Percentiles rank a stretch among this genome's conserved stretches.
Conservation (phyloP, 2,888 invertebrate genomes). For the Trichacis sp. region DNA sequence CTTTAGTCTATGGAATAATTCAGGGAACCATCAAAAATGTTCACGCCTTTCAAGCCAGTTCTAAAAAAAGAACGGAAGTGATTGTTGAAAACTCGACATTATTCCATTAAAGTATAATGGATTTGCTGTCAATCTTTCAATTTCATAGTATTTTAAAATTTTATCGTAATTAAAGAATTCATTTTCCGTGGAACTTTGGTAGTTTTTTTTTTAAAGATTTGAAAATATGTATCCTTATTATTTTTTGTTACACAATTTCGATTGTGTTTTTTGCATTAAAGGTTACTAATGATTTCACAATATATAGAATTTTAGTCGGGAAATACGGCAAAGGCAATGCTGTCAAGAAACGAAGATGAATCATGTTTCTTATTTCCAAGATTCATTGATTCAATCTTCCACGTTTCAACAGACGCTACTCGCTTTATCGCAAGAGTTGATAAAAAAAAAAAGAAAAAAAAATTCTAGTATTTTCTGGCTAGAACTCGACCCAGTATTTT, state of each 20-base stretch:
- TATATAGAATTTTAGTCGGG: background rate
- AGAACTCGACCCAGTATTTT: slow-evolving; percentile 21
- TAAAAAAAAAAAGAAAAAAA: slow-evolving; percentile 10
- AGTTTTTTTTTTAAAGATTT: no score
- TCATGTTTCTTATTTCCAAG: background rate
- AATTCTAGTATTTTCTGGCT: slow-evolving; percentile 14
- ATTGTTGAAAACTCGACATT: no score
- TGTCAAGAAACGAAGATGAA: background rate
- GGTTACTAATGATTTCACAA: background rate
- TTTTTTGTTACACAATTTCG: background rate
- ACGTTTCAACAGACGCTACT: slow-evolving; percentile 4
- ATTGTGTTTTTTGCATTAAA: background rate
- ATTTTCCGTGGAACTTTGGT: no score
- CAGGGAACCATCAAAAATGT: no score
- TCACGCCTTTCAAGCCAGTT: no score
- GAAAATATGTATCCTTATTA: no score
- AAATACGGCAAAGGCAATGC: background rate
- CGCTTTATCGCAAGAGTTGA: slow-evolving; percentile 10
- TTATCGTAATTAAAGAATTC: no score
- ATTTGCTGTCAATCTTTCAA: no score
- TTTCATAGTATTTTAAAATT: no score
- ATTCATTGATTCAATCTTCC: slow-evolving; percentile 2
- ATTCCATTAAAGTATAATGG: no score
- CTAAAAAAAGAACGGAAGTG: no score
- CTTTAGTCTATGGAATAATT: no score